Base-by-base conservation (phyloP, 1,140 invertebrate species). In the Aradophagus sp. region DNA sequence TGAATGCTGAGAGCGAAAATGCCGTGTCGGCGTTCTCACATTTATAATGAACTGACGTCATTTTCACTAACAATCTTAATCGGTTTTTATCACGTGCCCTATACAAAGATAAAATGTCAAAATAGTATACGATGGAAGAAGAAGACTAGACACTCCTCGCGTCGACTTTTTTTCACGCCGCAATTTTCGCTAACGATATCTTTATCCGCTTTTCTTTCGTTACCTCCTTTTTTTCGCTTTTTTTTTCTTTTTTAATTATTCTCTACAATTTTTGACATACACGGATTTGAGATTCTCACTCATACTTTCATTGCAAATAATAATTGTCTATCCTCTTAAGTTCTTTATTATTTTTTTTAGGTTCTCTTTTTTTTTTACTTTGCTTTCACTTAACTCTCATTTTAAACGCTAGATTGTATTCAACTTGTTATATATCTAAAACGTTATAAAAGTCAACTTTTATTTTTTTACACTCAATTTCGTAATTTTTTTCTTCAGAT, bases 91-190 rank as follows among this genome's bases (percentile, higher is more conserved):
- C 55, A 59, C 53, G 53, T 50, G n/a, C 39, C 39, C 62, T 50
- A 66, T 53, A 48, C 47, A 38, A 15, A 67, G 63, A 67, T 50
- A 67, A 67, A 67, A 50, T 45, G 32, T 47, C 63, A 58, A 67
- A 67, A 58, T 67, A 58, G 52, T 31, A 42, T 39, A 56, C 44
- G 19, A 50, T 63, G n/a, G n/a, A n/a, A 63, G 41, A 53, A 56
- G 50, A 50, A 42, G 50, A 56, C 50, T 65, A 50, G 47, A 62
- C 52, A 62, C 38, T 52, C 52, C 42, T 62, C 38, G 17, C 15
- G 42, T 44, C 38, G 31, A 2, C 44, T 44, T 52, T 36, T 50
- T 17, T 14, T 26, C n/a, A n/a, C n/a, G n/a, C n/a, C n/a, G n/a
- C n/a, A n/a, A n/a, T n/a, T n/a, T n/a, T n/a, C n/a, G n/a, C n/a